Percentiles rank a stretch among this genome's conserved stretches.
Conservation (phyloP, 2,888 invertebrate species). For the Ectropis crepuscularia region DNA sequence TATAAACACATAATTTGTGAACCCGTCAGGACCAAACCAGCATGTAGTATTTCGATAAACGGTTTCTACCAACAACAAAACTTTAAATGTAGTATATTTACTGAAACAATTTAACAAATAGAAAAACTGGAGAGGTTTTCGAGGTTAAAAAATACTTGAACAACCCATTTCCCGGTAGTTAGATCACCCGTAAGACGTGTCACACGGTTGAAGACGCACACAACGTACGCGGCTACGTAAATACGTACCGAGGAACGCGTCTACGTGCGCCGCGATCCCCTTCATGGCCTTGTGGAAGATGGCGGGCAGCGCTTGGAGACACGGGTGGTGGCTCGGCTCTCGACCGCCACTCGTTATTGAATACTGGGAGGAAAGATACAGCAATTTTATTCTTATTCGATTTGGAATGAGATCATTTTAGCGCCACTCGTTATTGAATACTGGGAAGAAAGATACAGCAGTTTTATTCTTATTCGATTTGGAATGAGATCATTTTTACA, state of each 20-base stretch:
- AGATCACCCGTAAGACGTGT: too few species aligned
- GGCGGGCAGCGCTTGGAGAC: slow-evolving; percentile 91
- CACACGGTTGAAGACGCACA: background rate
- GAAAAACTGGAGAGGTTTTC: too few species aligned
- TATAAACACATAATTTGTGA: too few species aligned
- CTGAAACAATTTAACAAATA: too few species aligned
- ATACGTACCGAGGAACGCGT: slow-evolving; percentile 95
- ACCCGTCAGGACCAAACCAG: too few species aligned
- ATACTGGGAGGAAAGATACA: slow-evolving; percentile 83
- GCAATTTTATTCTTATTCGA: background rate
- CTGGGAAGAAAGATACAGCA: slow-evolving; percentile 66
- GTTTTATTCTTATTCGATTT: background rate
- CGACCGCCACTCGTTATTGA: slow-evolving; percentile 91
- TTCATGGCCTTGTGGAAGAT: slow-evolving; percentile 97
- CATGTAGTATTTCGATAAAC: too few species aligned
- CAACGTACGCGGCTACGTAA: slow-evolving; percentile 66
- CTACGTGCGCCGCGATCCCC: slow-evolving; percentile 96
- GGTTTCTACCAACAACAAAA: too few species aligned
- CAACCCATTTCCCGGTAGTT: too few species aligned
- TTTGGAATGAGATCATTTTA: too few species aligned
- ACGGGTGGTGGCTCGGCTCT: slow-evolving; percentile 96
- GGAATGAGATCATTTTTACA: too few species aligned
- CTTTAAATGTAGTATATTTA: too few species aligned
- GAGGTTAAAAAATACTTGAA: too few species aligned
- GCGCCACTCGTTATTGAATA: slow-evolving; percentile 92